Base-by-base conservation (phyloP, 2,888 invertebrate species). In the Dusona sp. region DNA sequence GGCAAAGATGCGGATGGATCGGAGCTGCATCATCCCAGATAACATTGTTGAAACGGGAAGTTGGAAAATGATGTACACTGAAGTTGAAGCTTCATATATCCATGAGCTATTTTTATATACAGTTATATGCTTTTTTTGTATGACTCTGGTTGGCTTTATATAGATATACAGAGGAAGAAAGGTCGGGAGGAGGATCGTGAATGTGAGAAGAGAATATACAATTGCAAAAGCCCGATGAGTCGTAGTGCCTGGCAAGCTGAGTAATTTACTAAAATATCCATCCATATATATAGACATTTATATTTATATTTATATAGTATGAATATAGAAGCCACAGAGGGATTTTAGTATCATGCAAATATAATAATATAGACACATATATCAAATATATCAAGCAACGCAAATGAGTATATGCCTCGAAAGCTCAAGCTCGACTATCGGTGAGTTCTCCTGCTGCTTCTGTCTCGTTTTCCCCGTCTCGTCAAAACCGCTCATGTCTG, bases 341-440 rank as follows among this genome's bases (percentile, higher is more conserved):
- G 29, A 29, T 70, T 19, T 70, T 70, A 8, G 13, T 70, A 19
- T 2, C 64, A 54, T 72, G 54, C 16, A 38, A 33, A 70, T 64
- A 79, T 25, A 65, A 65, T 48, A 51, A 54, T 22, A 74, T 22
- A 75, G 45, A 73, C 42, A 67, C 25, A 65, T 9, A 45, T 42
- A 54, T 73, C 13, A 29, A 80, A 45, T 36, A 70, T 42, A 48
- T 68, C 29, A 68, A 64, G 65, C 64, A 65, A 54, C 25, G 79
- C 25, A 88, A 88, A 88, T 85, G 88, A 88, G 84, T 75, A 80
- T 84, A 65, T 81, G 85, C 74, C 79, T 61, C 68, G 9, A 51
- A 57, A 79, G 78, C 67, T 42, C 19, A 19, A 64, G 67, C 75
- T 45, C 65, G 72, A 54, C 72, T 72, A 80, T 83, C 83, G 77